These are phyloP conservation scores for Tenualosa ilisha DNA, from an alignment of 2,797 vertebrate species.

Conservation along the genomic window DNA sequence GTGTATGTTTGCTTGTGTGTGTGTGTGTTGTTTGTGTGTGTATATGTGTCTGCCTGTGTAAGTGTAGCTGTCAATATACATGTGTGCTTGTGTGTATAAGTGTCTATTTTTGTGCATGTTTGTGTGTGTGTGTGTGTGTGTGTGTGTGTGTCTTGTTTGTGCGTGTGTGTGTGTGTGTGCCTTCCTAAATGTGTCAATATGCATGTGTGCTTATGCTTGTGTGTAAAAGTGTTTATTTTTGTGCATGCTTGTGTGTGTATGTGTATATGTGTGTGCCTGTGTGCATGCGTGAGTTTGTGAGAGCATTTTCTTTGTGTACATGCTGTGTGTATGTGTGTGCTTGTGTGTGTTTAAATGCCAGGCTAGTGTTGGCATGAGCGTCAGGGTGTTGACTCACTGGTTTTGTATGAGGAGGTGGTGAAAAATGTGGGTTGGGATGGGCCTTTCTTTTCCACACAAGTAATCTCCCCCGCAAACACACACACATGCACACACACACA, in stretches of 20 bases:
- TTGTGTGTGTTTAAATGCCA: not conserved
- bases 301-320: no score
- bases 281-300: no score
- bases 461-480: not conserved
- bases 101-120: no score
- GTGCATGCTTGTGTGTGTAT: not conserved
- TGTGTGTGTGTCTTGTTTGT: no score
- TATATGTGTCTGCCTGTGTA: not conserved
- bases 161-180: no score
- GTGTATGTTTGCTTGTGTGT: not conserved
- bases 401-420: not conserved
- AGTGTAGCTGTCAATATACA: not conserved
- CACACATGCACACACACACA: not conserved
- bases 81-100: no score
- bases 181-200: no score
- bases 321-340: not conserved
- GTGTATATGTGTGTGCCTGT: not conserved
- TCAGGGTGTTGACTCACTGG: not conserved
- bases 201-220: no score
- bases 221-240: not conserved
- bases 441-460: not conserved
- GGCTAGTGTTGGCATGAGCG: not conserved
- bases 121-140: no score
- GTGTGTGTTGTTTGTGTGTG: not conserved
- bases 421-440: not conserved